Evolutionary conservation across 2,888 invertebrate genomes (phyloP).

Genomic region (Cryptocephalus primarius): DNA sequence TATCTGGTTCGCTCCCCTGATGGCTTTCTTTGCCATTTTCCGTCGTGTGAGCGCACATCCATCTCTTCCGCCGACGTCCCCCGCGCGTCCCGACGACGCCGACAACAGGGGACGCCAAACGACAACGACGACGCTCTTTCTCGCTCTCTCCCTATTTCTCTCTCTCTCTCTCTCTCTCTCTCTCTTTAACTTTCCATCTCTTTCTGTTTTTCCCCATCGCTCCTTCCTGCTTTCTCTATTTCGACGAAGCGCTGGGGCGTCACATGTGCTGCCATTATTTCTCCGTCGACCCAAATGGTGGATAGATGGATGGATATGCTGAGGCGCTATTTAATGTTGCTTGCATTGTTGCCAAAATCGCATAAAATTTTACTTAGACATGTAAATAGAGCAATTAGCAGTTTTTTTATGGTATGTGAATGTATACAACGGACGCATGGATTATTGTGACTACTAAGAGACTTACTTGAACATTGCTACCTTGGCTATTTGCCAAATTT

Average conservation of each 20-base stretch:
- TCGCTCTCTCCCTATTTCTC: not conserved
- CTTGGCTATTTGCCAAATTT: too few relatives aligned
- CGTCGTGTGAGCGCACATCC: constrained; percentile 26
- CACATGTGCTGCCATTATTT: constrained; percentile 29
- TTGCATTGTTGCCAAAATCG: too few relatives aligned
- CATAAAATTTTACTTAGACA: too few relatives aligned
- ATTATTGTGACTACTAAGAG: too few relatives aligned
- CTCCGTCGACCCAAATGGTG: constrained; percentile 15
- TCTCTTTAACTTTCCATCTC: not conserved
- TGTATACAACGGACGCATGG: too few relatives aligned
- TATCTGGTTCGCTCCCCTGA: constrained; percentile 29
- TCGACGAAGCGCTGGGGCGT: constrained; percentile 12
- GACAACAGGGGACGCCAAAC: constrained; percentile 1
- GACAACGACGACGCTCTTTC: too few relatives aligned
- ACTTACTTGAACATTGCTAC: too few relatives aligned
- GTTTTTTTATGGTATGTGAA: too few relatives aligned
- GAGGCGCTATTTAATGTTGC: too few relatives aligned
- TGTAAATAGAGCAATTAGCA: too few relatives aligned
- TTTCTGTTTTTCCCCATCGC: not conserved
- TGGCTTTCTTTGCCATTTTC: constrained; percentile 37
- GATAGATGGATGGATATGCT: not conserved
- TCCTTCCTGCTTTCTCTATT: not conserved
- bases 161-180: not conserved
- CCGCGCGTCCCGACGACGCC: constrained; percentile 2
- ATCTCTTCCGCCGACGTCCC: constrained; percentile 13